phyloP scores from a whole-genome alignment of 2,113 vertebrate species.

The Orcinus orca region DNA sequence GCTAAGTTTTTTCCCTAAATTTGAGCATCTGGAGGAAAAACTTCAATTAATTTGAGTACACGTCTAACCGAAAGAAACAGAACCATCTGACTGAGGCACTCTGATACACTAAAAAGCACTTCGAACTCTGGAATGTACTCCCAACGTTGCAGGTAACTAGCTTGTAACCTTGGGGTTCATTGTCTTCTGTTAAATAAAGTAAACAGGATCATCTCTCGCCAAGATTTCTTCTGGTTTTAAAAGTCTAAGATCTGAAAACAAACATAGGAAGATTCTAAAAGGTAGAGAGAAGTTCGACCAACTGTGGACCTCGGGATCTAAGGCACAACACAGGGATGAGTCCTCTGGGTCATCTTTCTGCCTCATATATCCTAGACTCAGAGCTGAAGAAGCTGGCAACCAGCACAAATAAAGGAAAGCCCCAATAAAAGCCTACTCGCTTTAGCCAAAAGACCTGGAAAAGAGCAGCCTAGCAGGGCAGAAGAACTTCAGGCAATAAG shows the following conservation, averaged over 20 bases:
- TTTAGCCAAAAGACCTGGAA: background rate
- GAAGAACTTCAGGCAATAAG: background rate
- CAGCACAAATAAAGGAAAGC: background rate
- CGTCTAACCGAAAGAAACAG: slow-evolving; percentile 35
- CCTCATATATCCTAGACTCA: background rate
- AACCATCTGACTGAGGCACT: background rate
- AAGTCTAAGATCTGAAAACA: background rate
- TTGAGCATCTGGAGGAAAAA: background rate
- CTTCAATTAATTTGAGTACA: slow-evolving; percentile 8
- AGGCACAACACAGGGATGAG: background rate
- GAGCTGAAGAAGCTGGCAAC: background rate
- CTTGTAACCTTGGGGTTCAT: background rate
- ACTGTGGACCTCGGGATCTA: background rate
- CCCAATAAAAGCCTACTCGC: background rate
- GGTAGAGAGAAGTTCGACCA: background rate
- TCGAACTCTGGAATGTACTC: background rate
- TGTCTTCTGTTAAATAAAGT: background rate
- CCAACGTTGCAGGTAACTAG: background rate
- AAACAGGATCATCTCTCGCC: background rate
- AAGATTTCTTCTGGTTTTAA: background rate
- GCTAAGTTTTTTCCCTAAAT: background rate
- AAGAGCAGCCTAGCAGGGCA: background rate
- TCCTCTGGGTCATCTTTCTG: background rate
- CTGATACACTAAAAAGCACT: background rate
- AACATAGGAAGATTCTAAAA: background rate